These are phyloP conservation scores for Drosophila melanica DNA, from an alignment of 1,140 invertebrate species.

Conservation along the genomic window DNA sequence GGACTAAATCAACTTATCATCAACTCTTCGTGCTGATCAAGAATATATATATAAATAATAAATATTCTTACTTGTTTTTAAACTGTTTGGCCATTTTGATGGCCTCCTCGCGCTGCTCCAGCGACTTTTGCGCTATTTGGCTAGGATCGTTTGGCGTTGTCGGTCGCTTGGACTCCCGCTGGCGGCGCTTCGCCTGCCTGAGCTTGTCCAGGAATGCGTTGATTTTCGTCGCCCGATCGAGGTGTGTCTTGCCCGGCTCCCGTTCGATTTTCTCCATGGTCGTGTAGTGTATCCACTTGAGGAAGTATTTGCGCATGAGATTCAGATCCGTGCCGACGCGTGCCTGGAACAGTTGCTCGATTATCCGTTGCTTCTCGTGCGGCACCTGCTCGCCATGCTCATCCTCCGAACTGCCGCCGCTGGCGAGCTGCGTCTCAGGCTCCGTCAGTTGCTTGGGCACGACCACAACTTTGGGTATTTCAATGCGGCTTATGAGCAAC, in stretches of 20 bases:
- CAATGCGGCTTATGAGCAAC: slow-evolving; percentile 61
- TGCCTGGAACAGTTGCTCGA: slow-evolving; percentile 67
- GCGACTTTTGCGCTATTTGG: slow-evolving; percentile 36
- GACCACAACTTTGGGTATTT: slow-evolving; percentile 62
- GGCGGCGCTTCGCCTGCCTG: slow-evolving; percentile 72
- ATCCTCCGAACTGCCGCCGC: slow-evolving; percentile 38
- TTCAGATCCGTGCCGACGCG: slow-evolving; percentile 42
- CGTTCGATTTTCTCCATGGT: slow-evolving; percentile 75
- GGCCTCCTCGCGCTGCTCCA: slow-evolving; percentile 50
- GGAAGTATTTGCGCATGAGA: slow-evolving; percentile 81
- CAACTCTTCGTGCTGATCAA: too few relatives aligned
- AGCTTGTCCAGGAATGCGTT: slow-evolving; percentile 83
- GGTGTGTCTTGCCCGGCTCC: slow-evolving; percentile 42
- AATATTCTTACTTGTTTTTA: slow-evolving; percentile 71
- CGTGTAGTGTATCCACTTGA: slow-evolving; percentile 81
- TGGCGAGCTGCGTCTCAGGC: not conserved
- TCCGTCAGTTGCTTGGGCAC: slow-evolving; percentile 36
- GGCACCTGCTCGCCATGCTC: not conserved
- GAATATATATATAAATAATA: too few relatives aligned
- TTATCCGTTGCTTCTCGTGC: slow-evolving; percentile 71
- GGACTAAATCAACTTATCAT: too few relatives aligned
- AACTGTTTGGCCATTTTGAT: slow-evolving; percentile 73
- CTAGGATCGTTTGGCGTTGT: slow-evolving; percentile 2
- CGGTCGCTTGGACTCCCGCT: slow-evolving; percentile 29
- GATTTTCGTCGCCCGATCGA: slow-evolving; percentile 76